Conservation (phyloP, 64 coral and sea anemone genomes). For the Stichodactyla mertensii region DNA sequence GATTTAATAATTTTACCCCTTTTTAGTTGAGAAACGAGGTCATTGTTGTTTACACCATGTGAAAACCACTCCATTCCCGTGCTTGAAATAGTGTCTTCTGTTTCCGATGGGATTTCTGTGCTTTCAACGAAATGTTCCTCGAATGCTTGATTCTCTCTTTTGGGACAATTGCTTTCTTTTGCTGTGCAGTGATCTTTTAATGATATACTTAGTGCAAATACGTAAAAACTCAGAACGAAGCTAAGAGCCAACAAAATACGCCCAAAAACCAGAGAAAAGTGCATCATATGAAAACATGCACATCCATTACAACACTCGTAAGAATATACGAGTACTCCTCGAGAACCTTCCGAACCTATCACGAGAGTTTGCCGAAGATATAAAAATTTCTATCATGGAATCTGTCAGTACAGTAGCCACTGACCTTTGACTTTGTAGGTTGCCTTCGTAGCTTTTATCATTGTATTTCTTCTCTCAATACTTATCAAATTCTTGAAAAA, state of each 20-base stretch:
- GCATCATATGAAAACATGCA: constrained; percentile 16
- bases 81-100: constrained; percentile 32
- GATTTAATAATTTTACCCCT: constrained; percentile 66
- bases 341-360: not conserved
- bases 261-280: not conserved
- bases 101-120: not conserved
- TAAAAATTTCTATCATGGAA: not conserved
- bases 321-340: not conserved
- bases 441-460: not conserved
- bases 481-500: not conserved
- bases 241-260: not conserved
- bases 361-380: not conserved
- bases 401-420: not conserved
- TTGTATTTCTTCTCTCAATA: not conserved
- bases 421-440: not conserved
- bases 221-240: not conserved
- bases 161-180: constrained; percentile 4
- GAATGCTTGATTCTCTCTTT: not conserved
- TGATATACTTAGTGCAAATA: not conserved
- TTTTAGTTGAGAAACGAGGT: constrained; percentile 75
- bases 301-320: not conserved
- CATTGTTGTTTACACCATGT: constrained; percentile 82
- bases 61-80: constrained; percentile 98
- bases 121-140: not conserved
- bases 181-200: constrained; percentile 31